Conservation (phyloP, 2,888 invertebrate genomes). For the Thecophora atra region DNA sequence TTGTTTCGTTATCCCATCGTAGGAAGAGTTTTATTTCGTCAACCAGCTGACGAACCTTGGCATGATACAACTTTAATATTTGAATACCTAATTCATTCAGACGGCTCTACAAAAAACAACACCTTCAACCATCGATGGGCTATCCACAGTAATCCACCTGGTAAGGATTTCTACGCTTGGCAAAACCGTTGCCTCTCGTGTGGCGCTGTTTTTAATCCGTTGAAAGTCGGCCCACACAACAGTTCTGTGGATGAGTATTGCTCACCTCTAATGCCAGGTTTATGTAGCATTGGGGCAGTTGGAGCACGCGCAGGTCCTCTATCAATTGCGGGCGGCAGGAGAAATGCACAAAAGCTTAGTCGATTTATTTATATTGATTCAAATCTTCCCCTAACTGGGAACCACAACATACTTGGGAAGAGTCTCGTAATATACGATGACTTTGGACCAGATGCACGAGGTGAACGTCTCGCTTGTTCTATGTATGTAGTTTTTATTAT, state of each 20-base stretch:
- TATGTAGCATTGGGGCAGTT: conserved; percentile 82
- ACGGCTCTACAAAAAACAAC: conserved; percentile 81
- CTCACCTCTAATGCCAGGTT: conserved; percentile 68
- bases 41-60: conserved; percentile 81
- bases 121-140: conserved; percentile 84
- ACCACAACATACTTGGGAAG: conserved; percentile 75
- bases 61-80: conserved; percentile 86
- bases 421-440: conserved; percentile 90
- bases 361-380: conserved; percentile 82
- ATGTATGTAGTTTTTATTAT: conserved; percentile 69
- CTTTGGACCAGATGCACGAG: conserved; percentile 85
- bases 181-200: conserved; percentile 83
- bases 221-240: conserved; percentile 74
- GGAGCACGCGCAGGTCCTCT: conserved; percentile 76
- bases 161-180: conserved; percentile 92
- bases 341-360: conserved; percentile 73
- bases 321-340: conserved; percentile 79
- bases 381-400: conserved; percentile 79
- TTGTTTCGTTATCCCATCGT: conserved; percentile 88
- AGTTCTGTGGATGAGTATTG: conserved; percentile 72
- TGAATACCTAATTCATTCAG: conserved; percentile 86
- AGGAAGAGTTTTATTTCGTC: conserved; percentile 83
- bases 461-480: conserved; percentile 89
- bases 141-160: conserved; percentile 80
- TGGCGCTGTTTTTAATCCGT: conserved; percentile 81